Evolutionary conservation across 2,888 invertebrate genomes (phyloP), one percentile per base, ranked within the genome.

Genomic region (Strigamia transsilvanica): DNA sequence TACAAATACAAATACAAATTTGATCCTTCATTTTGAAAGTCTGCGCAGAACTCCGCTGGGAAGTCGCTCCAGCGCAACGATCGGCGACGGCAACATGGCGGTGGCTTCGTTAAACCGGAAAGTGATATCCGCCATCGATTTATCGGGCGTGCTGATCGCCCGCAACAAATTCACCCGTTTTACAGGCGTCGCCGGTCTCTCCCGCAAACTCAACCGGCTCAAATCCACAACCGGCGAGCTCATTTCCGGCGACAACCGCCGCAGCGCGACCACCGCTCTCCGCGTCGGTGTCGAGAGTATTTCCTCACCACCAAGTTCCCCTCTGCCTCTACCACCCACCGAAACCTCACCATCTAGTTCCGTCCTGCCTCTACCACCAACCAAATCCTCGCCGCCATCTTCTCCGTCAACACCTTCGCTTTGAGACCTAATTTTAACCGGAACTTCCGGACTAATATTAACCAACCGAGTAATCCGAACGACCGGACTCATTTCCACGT

Each of bases 131-230:
- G 12, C 38, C 21, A 79, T 79, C 5, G 42, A 7, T n/a, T 18
- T 6, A 2, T 79, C 41, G 3, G 79, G 79, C 41, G 79, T 79
- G 12, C 79, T 79, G 18, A 79, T 79, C 2, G 79, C 79, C 10
- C 79, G 38, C 12, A 79, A 6, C n/a, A 79, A 21, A 38, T 66
- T 66, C 66, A 32, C 10, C 10, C 10, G 1, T 23, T 27, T 66
- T 3, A 51, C 51, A 6, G 46, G 46, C 2, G 46, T 46, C 15
- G 12, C 12, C 12, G 2, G 1, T 15, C 6, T 23, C 4, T 66
- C 66, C 21, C 27, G 7, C 27, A 66, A 73, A 27, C 27, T 32
- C 32, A 73, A 73, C 0, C 10, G 12, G 15, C 5, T 6, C 9
- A 66, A 66, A 66, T 66, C 61, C 0, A 66, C 61, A 9, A 21